Percentiles rank a stretch among this genome's conserved stretches.
Evolutionary conservation across 2,888 invertebrate genomes (phyloP).

Genomic region (Sarcophaga carnaria): DNA sequence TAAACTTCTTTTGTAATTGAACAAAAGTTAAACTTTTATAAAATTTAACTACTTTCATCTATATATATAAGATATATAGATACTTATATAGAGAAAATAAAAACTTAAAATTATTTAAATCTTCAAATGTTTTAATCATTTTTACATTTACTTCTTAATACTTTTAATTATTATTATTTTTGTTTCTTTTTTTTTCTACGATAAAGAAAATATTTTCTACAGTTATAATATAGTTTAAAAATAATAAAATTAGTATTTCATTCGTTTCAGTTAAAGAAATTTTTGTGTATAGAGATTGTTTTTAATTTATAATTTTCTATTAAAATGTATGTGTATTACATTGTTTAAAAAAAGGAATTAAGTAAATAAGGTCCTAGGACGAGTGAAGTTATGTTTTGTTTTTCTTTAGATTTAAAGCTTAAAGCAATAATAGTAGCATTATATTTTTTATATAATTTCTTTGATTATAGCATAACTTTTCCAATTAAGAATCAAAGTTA

Average conservation of each 20-base stretch:
- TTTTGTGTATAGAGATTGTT: not conserved
- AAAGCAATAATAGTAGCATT: slow-evolving; percentile 48
- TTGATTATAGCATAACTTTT: not conserved
- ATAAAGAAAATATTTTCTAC: not conserved
- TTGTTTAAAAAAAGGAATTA: slow-evolving; percentile 48
- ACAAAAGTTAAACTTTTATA: slow-evolving; percentile 35
- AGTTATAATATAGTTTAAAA: slow-evolving; percentile 11
- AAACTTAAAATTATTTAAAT: slow-evolving; percentile 37
- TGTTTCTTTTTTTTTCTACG: not conserved
- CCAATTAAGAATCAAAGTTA: not conserved
- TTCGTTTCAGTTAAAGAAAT: slow-evolving; percentile 32
- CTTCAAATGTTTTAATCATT: not conserved
- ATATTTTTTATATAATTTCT: slow-evolving; percentile 33
- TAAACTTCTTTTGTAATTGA: slow-evolving; percentile 31
- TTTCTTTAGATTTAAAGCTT: slow-evolving; percentile 57
- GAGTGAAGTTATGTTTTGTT: slow-evolving; percentile 32
- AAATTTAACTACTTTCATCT: slow-evolving; percentile 47
- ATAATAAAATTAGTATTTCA: slow-evolving; percentile 10
- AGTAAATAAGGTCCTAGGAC: slow-evolving; percentile 58
- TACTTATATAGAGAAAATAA: slow-evolving; percentile 15
- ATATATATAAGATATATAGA: not conserved
- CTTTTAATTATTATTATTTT: slow-evolving; percentile 1
- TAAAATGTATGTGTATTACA: slow-evolving; percentile 28
- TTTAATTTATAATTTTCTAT: slow-evolving; percentile 42
- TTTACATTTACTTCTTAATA: slow-evolving; percentile 22